phyloP scores from a whole-genome alignment of 2,797 vertebrate genomes.

The Heterohyrax brucei region DNA sequence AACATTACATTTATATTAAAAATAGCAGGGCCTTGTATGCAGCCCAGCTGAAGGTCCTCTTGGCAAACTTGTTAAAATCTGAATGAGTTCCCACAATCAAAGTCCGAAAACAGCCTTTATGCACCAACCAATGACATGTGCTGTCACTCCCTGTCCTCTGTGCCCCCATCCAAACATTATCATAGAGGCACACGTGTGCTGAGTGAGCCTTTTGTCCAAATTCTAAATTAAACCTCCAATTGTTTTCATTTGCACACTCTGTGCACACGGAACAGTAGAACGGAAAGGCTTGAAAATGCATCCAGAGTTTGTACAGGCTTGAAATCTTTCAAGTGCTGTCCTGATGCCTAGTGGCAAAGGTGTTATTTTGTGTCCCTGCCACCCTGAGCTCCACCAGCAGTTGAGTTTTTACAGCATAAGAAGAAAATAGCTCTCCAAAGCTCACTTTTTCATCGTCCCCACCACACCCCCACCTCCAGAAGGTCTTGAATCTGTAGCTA shows the following conservation, averaged over 20 bases:
- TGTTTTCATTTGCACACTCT: conserved; percentile 63
- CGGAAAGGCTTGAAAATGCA: conserved; percentile 51
- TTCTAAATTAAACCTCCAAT: conserved; percentile 81
- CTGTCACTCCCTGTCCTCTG: neutral
- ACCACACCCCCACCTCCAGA: neutral
- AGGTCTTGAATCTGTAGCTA: conserved; percentile 74
- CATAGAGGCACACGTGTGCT: conserved; percentile 69
- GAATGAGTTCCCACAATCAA: conserved; percentile 68
- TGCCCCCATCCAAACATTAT: conserved; percentile 19
- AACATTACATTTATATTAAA: conserved; percentile 89
- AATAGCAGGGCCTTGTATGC: conserved; percentile 82
- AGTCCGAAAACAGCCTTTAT: conserved; percentile 70
- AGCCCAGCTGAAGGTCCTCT: conserved; percentile 84
- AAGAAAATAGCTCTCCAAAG: conserved; percentile 77
- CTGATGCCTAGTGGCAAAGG: conserved; percentile 77
- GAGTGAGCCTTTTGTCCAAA: conserved; percentile 73
- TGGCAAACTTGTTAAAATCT: conserved; percentile 83
- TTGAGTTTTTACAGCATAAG: conserved; percentile 80
- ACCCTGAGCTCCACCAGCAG: neutral
- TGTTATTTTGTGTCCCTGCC: conserved; percentile 77
- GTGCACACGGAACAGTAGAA: conserved; percentile 39
- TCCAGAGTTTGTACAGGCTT: conserved; percentile 39
- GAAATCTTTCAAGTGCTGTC: conserved; percentile 62
- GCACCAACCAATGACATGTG: conserved; percentile 62
- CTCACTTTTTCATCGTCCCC: conserved; percentile 63